phyloP scores from a whole-genome alignment of 2,113 vertebrate genomes.

The Haemorhous mexicanus region DNA sequence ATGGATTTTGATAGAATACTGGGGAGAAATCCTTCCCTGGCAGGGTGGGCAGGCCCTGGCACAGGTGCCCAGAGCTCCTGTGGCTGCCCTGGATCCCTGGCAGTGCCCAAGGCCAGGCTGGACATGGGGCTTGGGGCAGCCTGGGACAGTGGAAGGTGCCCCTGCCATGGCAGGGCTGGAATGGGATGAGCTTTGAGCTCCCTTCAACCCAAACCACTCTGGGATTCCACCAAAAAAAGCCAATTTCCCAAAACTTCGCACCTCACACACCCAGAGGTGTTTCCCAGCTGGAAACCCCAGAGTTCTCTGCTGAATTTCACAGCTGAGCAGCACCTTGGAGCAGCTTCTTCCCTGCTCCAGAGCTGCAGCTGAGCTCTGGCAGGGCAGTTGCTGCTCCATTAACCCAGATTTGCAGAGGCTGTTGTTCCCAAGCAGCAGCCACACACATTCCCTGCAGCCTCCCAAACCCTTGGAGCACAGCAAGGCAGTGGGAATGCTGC shows the following conservation, averaged over 20 bases:
- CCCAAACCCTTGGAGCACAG: background rate
- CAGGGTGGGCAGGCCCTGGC: background rate
- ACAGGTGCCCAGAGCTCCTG: background rate
- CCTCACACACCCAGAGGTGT: background rate
- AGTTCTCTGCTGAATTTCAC: background rate
- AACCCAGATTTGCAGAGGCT: slow-evolving; percentile 40
- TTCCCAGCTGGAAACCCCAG: background rate
- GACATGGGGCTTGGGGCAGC: accelerated
- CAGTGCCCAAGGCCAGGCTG: background rate
- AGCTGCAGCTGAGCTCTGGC: background rate
- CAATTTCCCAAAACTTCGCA: background rate
- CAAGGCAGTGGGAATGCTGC: background rate
- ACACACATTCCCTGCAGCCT: background rate
- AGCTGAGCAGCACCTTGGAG: background rate
- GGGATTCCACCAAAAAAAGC: accelerated
- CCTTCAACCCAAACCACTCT: background rate
- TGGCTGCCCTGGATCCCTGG: background rate
- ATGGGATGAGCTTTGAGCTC: background rate
- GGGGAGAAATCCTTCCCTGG: background rate
- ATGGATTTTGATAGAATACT: accelerated
- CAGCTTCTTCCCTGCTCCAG: background rate
- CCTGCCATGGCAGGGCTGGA: background rate
- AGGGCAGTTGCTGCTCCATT: slow-evolving; percentile 6
- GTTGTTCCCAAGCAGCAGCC: background rate
- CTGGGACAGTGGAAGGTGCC: background rate